Evolutionary conservation across 37 sponge, comb jelly and placozoan genomes (phyloP).

Genomic region (Bolinopsis microptera): DNA sequence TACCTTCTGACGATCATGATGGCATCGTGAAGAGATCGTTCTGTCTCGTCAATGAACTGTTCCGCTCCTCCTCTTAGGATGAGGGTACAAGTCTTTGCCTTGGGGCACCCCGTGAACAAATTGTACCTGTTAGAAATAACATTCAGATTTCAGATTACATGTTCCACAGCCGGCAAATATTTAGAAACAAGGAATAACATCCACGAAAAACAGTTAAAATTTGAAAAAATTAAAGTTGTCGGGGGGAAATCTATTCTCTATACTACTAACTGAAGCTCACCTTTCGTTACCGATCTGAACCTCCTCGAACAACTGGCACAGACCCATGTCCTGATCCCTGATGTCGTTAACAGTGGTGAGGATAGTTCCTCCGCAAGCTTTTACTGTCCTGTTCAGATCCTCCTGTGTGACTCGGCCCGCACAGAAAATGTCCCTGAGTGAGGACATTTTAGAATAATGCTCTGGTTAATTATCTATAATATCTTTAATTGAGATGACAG

Average conservation of each 20-base stretch:
- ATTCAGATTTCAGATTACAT: too few relatives aligned
- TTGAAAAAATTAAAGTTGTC: not conserved
- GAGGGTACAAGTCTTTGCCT: slow-evolving; percentile 96
- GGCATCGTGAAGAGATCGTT: slow-evolving; percentile 98
- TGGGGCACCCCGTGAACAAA: slow-evolving; percentile 89
- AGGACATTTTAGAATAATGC: too few relatives aligned
- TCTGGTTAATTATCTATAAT: not conserved
- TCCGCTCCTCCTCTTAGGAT: slow-evolving; percentile 97
- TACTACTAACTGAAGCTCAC: slow-evolving; percentile 70
- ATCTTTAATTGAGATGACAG: too few relatives aligned
- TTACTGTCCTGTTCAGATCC: slow-evolving; percentile 92
- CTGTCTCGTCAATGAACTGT: slow-evolving; percentile 99
- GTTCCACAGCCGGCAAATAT: not conserved
- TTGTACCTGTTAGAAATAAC: slow-evolving; percentile 91
- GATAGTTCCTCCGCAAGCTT: slow-evolving; percentile 97
- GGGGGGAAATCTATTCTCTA: too few relatives aligned
- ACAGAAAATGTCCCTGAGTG: slow-evolving; percentile 99
- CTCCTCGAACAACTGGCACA: slow-evolving; percentile 92
- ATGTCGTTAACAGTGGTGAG: slow-evolving; percentile 90
- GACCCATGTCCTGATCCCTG: slow-evolving; percentile 73
- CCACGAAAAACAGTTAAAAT: not conserved
- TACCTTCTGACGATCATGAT: slow-evolving; percentile 97
- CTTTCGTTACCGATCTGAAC: slow-evolving; percentile 98
- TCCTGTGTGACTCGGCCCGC: slow-evolving; percentile 96
- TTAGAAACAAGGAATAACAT: not conserved